Base-by-base conservation (phyloP, 2,888 invertebrate genomes). In the Polydrusus cervinus region DNA sequence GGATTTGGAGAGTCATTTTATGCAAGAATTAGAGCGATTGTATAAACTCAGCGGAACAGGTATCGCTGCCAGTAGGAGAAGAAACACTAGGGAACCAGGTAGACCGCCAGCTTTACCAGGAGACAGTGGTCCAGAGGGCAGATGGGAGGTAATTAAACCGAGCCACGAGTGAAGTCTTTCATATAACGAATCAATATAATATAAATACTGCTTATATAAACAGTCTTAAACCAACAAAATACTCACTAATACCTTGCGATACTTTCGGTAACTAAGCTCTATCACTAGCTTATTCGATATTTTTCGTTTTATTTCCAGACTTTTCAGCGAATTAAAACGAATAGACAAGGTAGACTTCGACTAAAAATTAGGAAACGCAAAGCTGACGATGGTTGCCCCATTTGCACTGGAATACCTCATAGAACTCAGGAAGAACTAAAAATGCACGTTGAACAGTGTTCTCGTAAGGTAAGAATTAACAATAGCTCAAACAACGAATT, bases 301-400 rank as follows among this genome's bases (percentile, higher is more conserved):
- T n/a, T 1, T 45, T 3, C n/a, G 6, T 45, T 45, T 45, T n/a
- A n/a, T n/a, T 83, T 86, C 47, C 85, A 91, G 91, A 92, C 92
- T 53, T 93, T 92, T 85, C 91, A 93, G 85, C 88, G 93, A 80
- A 92, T 93, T 80, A 90, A 92, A 82, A 90, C 91, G 70, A 93
- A 93, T 85, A 89, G 93, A 79, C 93, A 93, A 82, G 91, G 92
- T 78, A 88, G 93, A 66, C 86, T 93, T 57, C 86, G 92, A 79
- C 87, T 92, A 77, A 93, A 92, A 85, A 90, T 92, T 75, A 89
- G 92, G 78, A 92, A 92, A 86, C 89, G 92, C 74, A 91, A 92
- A 84, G 89, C 89, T 57, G 91, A 92, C 78, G 91, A 90, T 79
- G 89, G 89, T 0, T 93, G 93, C 83, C 92, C 93, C 53, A 91